Base-by-base conservation (phyloP, 1,140 invertebrate genomes). In the Eueides isabella region DNA sequence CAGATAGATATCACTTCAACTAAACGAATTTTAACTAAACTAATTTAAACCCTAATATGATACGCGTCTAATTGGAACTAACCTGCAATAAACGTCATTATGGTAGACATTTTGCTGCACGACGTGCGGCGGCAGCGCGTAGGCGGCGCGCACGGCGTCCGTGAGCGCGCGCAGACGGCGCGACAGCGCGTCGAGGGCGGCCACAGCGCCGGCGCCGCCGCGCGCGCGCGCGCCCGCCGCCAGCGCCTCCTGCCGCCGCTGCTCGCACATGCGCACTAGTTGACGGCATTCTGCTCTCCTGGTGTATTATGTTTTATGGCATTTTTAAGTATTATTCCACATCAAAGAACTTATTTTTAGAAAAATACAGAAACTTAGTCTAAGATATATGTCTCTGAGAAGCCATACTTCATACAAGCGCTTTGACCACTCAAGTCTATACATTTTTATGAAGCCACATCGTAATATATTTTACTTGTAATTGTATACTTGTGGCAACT, bases 201-300 rank as follows among this genome's bases (percentile, higher is more conserved):
- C 33, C 96, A 29, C 95, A 94, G 48, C 97, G 48, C 95, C 16
- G 96, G 90, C 26, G 95, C 94, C 95, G 94, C 38, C 96, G 4
- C 96, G 94, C 92, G 73, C 95, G 7, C 96, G 94, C 12, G 87
- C 88, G 19, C 95, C 95, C 72, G 97, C 87, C 29, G 95, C 94
- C 38, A 97, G 91, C 63, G 87, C 82, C 77, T 91, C 83, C 81
- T 93, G 96, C 87, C 96, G 95, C 73, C 96, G 95, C 91, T 97
- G 96, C 88, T 97, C 97, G 85, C 96, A 96, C 78, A 97, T 95
- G 75, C 96, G 94, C 41, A 97, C 96, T 75, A 97, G 92, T 85
- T 97, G 96, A 31, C 96, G 95, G 80, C 96, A 97, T 87, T 97
- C 97, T 61, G 96, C 96, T 28, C 96, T 95, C 81, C 96, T 91